phyloP scores from a whole-genome alignment of 2,797 vertebrate species.

The Myotis vivesi region DNA sequence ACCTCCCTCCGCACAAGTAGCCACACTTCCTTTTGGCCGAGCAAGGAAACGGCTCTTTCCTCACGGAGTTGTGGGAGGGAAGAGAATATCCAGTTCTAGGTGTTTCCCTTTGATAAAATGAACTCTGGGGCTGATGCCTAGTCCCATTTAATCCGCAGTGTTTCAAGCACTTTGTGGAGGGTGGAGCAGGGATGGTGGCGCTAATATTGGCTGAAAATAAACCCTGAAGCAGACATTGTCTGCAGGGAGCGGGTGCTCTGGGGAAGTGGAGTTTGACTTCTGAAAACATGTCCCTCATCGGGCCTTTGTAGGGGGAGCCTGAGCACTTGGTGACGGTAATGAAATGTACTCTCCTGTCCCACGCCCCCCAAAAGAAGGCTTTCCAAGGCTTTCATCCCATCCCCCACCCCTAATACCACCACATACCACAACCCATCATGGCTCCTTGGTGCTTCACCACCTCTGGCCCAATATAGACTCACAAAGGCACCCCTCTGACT shows the following conservation, averaged over 20 bases:
- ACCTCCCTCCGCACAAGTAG: neutral
- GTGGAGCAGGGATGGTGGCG: neutral
- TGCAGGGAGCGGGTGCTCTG: conserved; percentile 66
- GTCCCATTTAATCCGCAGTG: conserved; percentile 68
- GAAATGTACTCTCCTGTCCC: neutral
- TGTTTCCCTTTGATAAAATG: conserved; percentile 63
- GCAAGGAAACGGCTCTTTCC: neutral
- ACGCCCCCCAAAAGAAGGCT: neutral
- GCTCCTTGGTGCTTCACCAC: conserved; percentile 57
- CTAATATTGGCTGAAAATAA: conserved; percentile 78
- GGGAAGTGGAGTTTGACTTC: neutral
- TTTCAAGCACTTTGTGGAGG: conserved; percentile 52
- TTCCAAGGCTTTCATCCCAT: neutral
- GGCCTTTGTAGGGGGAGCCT: neutral
- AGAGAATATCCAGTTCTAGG: neutral
- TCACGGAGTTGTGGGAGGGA: neutral
- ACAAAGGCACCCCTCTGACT: conserved; percentile 77
- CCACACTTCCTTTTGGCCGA: neutral
- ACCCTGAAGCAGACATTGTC: conserved; percentile 66
- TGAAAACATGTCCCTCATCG: neutral
- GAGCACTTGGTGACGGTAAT: neutral
- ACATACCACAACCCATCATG: neutral
- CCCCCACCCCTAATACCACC: neutral
- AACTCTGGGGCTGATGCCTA: conserved; percentile 64
- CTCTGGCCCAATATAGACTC: conserved; percentile 69